These are phyloP conservation scores for Syrista parreyssii DNA, from an alignment of 2,888 invertebrate species.

Conservation along the genomic window DNA sequence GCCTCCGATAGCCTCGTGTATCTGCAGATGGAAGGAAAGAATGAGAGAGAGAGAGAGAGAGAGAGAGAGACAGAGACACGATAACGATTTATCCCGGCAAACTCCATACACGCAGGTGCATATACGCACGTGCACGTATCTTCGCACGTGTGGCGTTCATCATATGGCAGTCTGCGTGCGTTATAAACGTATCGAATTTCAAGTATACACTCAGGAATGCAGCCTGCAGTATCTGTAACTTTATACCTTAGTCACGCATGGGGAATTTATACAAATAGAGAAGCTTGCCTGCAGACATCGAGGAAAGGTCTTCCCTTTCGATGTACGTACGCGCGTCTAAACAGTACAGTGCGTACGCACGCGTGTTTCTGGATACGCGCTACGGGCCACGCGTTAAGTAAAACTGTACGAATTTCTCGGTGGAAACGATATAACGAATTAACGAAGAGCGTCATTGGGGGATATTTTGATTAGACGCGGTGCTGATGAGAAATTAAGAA, in stretches of 20 bases:
- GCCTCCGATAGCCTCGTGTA: background rate
- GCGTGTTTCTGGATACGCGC: background rate
- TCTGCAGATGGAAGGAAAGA: background rate
- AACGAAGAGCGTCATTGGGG: background rate
- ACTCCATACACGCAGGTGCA: background rate
- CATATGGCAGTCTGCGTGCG: constrained; percentile 5
- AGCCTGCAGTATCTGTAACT: constrained; percentile 45
- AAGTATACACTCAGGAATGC: constrained; percentile 49
- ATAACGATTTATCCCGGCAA: background rate
- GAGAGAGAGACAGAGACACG: background rate
- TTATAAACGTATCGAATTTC: constrained; percentile 53
- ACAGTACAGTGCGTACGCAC: background rate
- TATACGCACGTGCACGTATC: constrained; percentile 6
- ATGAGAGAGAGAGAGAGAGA: background rate
- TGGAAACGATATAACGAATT: background rate
- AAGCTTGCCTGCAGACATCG: constrained; percentile 2
- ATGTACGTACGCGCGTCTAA: background rate
- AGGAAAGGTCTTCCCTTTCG: constrained; percentile 1
- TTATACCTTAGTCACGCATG: constrained; percentile 54
- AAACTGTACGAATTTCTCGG: background rate
- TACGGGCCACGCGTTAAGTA: background rate
- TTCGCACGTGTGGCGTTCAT: background rate
- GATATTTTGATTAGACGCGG: background rate
- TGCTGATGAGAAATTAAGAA: background rate
- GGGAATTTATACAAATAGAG: constrained; percentile 12